These are phyloP conservation scores for Pyrochroa serraticornis DNA, from an alignment of 2,888 invertebrate genomes.

Conservation along the genomic window DNA sequence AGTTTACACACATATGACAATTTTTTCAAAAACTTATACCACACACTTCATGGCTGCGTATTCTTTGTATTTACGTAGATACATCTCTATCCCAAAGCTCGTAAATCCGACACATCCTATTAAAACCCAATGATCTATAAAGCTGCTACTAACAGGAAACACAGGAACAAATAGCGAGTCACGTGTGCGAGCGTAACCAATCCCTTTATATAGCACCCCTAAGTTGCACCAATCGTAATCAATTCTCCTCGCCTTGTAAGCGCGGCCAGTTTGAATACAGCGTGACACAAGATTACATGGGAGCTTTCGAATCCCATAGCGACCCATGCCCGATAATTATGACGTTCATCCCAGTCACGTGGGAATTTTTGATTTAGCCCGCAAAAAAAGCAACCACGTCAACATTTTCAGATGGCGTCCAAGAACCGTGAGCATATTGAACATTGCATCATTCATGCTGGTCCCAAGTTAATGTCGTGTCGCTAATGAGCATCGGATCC, in stretches of 20 bases:
- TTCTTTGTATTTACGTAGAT: not conserved
- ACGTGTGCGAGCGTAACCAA: constrained; percentile 67
- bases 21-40: not conserved
- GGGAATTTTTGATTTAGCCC: constrained; percentile 26
- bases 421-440: constrained; percentile 18
- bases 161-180: constrained; percentile 57
- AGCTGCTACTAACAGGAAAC: constrained; percentile 41
- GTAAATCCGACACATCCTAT: constrained; percentile 16
- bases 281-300: constrained; percentile 57
- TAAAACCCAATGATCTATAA: constrained; percentile 42
- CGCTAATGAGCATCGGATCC: constrained; percentile 40
- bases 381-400: not conserved
- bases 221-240: constrained; percentile 50
- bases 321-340: constrained; percentile 30
- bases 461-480: constrained; percentile 39
- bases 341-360: constrained; percentile 35
- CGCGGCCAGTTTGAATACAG: constrained; percentile 52
- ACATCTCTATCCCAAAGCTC: not conserved
- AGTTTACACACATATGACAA: too few relatives aligned
- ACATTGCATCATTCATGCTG: constrained; percentile 19
- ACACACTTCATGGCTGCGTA: not conserved
- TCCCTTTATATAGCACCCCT: constrained; percentile 49
- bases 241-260: constrained; percentile 55
- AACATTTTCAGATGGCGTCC: not conserved
- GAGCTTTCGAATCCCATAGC: too few relatives aligned